Percentiles rank a stretch among this genome's conserved stretches.
Conservation (phyloP, 2,888 invertebrate species). For the Mallateleia sp. region DNA sequence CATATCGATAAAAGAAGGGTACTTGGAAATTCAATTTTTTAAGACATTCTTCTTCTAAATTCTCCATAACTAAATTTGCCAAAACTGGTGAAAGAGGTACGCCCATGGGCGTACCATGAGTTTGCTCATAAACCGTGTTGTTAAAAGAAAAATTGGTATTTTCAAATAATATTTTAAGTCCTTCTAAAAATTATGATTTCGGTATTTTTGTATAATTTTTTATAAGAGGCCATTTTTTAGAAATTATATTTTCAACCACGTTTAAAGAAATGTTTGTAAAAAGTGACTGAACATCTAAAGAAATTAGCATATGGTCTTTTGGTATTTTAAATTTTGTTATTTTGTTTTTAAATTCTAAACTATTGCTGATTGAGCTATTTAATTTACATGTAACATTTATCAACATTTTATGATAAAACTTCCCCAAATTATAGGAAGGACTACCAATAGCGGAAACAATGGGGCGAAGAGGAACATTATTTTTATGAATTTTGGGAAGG, state of each 20-base stretch:
- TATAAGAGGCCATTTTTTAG: background rate
- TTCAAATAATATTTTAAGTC: background rate
- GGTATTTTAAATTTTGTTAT: background rate
- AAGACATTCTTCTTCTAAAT: constrained; percentile 5
- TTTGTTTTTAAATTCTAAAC: background rate
- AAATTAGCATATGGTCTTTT: background rate
- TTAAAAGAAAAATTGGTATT: background rate
- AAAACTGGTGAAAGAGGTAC: background rate
- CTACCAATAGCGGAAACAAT: constrained; percentile 16
- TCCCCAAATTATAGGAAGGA: background rate
- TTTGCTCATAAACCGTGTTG: constrained; percentile 10
- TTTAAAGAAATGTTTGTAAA: constrained; percentile 22
- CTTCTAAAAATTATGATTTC: background rate
- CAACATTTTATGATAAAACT: constrained; percentile 14
- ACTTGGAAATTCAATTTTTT: background rate
- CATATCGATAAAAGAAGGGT: constrained; percentile 30
- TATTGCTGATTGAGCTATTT: background rate
- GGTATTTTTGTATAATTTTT: background rate
- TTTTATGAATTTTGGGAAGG: constrained; percentile 2
- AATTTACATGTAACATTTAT: background rate
- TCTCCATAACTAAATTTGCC: constrained; percentile 28
- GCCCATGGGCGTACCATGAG: constrained; percentile 5
- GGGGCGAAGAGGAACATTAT: background rate
- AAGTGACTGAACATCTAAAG: constrained; percentile 8
- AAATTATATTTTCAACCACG: background rate